phyloP scores from a whole-genome alignment of 2,113 vertebrate species.

The Xiphorhynchus elegans region DNA sequence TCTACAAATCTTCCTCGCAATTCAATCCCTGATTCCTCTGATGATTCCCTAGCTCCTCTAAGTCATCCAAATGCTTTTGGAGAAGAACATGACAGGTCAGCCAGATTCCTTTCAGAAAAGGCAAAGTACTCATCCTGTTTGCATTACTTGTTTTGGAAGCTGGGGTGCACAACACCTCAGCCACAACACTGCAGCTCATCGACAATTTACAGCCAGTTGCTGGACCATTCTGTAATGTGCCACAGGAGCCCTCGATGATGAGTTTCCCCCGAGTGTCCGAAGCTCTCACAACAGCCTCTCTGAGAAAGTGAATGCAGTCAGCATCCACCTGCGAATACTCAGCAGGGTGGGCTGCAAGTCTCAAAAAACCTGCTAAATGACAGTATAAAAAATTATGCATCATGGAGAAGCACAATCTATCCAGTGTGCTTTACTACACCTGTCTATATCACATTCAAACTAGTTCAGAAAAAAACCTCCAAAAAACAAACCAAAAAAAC shows the following conservation, averaged over 20 bases:
- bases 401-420: neutral
- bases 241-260: neutral
- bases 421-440: neutral
- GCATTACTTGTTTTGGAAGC: neutral
- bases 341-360: neutral
- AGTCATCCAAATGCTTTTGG: neutral
- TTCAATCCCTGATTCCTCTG: neutral
- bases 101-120: neutral
- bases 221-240: neutral
- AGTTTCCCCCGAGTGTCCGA: neutral
- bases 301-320: neutral
- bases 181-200: accelerated
- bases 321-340: neutral
- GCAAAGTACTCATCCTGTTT: neutral
- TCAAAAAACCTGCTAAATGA: neutral
- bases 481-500: neutral
- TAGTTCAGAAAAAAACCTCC: neutral
- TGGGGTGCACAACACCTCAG: neutral
- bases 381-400: neutral
- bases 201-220: neutral
- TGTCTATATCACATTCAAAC: neutral
- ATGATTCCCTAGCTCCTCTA: neutral
- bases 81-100: neutral
- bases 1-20: neutral
- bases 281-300: neutral